Base-by-base conservation (phyloP, 2,888 invertebrate species). In the Pterobdella sp. region DNA sequence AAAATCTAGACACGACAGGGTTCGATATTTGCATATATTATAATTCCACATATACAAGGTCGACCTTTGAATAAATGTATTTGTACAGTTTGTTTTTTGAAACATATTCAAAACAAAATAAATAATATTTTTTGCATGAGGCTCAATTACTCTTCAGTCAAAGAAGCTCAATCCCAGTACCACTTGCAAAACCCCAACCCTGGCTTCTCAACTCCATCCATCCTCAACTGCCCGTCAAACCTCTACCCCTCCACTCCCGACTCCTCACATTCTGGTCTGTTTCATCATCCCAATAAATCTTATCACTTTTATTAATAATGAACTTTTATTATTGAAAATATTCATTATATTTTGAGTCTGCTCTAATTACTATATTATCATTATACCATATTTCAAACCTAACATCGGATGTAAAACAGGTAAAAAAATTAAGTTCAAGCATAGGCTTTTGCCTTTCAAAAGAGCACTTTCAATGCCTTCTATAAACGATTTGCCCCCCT, bases 381-480 rank as follows among this genome's bases (percentile, higher is more conserved):
- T 18, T 18, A 42, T 42, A n/a, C n/a, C n/a, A n/a, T n/a, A n/a
- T n/a, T n/a, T n/a, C n/a, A n/a, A n/a, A n/a, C 42, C 42, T 42
- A 26, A 22, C 26, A 56, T 56, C n/a, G 60, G 60, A n/a, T 18
- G 18, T 3, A 3, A 26, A 22, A 31, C 7, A 32, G 35, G 65
- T 32, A 65, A 65, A 14, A 65, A 65, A 29, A 7, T 3, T 34
- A 52, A 63, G 31, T 31, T 71, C 3, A 71, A 71, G 35, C n/a
- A 10, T 22, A 71, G 36, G 22, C 31, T 71, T 10, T 34, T 31
- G 56, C 71, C 71, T 26, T 71, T 71, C 63, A 35, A 71, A 22
- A 49, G 73, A 37, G 73, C 73, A 18, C 31, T 69, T 4, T 73
- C 73, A 26, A 73, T 73, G 73, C 73, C 73, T 49, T 68, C 73